phyloP scores from a whole-genome alignment of 1,140 invertebrate species.

The Diachasma alloeum region DNA sequence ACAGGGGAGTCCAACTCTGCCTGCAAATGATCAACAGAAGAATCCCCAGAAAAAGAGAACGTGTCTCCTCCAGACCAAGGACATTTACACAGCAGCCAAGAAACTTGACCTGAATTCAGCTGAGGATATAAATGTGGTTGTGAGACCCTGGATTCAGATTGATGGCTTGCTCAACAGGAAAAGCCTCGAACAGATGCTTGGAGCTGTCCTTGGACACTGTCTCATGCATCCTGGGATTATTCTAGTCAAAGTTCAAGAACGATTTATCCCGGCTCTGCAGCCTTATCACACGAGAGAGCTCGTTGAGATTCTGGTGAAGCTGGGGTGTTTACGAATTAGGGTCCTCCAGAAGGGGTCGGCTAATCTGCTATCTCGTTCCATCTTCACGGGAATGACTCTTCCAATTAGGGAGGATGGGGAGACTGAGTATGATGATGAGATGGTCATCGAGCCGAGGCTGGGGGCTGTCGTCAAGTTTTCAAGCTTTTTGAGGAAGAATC shows the following conservation, averaged over 20 bases:
- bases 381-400: constrained; percentile 45
- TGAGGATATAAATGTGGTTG: constrained; percentile 59
- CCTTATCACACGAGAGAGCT: constrained; percentile 65
- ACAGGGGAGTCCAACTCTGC: not conserved
- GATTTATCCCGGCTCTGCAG: constrained; percentile 66
- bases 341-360: constrained; percentile 45
- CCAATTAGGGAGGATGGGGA: not conserved
- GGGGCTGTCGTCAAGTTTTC: constrained; percentile 3
- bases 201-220: constrained; percentile 71
- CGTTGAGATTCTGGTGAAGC: constrained; percentile 59
- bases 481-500: constrained; percentile 5
- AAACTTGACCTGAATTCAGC: constrained; percentile 53
- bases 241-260: constrained; percentile 64
- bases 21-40: not conserved
- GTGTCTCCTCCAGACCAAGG: constrained; percentile 48
- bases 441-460: constrained; percentile 7
- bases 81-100: constrained; percentile 50
- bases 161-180: constrained; percentile 77
- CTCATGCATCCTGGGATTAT: constrained; percentile 69
- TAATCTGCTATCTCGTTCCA: constrained; percentile 57
- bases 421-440: constrained; percentile 16
- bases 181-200: constrained; percentile 75
- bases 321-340: constrained; percentile 56
- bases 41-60: constrained; percentile 40
- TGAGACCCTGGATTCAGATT: constrained; percentile 78